Conservation (phyloP, 2,113 vertebrate species). For the Sialia sialis region DNA sequence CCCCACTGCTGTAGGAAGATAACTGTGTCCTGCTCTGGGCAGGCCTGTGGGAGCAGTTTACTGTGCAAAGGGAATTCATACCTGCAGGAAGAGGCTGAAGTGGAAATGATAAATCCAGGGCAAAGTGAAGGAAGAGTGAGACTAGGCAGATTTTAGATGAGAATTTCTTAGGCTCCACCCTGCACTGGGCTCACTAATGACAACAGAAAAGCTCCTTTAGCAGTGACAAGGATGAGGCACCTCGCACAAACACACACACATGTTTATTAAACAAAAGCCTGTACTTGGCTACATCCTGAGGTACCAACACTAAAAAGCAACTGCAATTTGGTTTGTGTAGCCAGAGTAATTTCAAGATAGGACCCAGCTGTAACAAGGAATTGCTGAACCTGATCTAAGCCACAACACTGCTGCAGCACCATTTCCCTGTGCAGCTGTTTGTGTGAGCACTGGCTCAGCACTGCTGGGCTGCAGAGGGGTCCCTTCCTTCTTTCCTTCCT, state of each 20-base stretch:
- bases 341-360: neutral
- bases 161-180: neutral
- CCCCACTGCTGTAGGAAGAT: neutral
- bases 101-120: neutral
- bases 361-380: neutral
- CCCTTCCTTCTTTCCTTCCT: too few relatives aligned
- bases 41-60: neutral
- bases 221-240: neutral
- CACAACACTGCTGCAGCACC: neutral
- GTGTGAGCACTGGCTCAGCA: neutral
- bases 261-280: neutral
- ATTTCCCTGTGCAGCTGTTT: neutral
- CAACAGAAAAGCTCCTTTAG: neutral
- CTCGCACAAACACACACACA: neutral
- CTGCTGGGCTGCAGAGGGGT: neutral
- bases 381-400: neutral
- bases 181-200: neutral
- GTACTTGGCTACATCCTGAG: neutral
- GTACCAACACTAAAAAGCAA: neutral
- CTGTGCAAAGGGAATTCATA: neutral
- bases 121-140: neutral
- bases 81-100: neutral
- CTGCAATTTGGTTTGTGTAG: neutral
- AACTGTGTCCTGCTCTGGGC: neutral
- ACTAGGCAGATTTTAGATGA: neutral